Evolutionary conservation across 35 echinoderm and acorn worm genomes (phyloP), one percentile per base, ranked within the genome.

Genomic region (Strongylocentrotus purpuratus): DNA sequence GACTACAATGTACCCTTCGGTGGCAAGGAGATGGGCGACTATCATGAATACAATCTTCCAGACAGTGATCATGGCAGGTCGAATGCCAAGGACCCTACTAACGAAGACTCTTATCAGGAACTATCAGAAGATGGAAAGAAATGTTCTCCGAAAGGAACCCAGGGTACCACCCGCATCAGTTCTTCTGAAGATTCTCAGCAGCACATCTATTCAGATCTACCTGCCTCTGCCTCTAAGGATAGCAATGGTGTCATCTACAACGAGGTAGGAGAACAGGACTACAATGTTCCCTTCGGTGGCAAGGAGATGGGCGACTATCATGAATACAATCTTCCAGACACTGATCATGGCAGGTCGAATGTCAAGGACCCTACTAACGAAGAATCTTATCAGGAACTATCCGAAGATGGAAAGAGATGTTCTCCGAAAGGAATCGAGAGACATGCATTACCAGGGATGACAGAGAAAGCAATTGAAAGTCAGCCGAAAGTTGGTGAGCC

Each of bases 1-100:
- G 91, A 93, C 46, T 93, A 93, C 91, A 47, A 93, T 46, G 48
- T 58, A 18, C 17, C 48, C 14, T 93, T 93, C 41, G 91, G 91
- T 33, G 91, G 91, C 91, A 93, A 93, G 15, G 91, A 93, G 31
- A 50, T 31, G 18, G n/a, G 31, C 14, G 91, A 93, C 48, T 93
- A 93, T 46, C 91, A 93, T 32, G 48, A 58, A 32, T 93, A 93
- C 91, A 58, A 58, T 31, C 45, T 55, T 12, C 91, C 91, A 20
- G 25, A 78, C 20, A 78, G 25, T 4, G 28, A 78, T 8, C 65
- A 78, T 7, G 28, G 65, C 20, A 78, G 20, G 20, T n/a, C 22
- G 17, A 59, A 59, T 59, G 52, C 33, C 31, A 31, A 89, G 18
- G 14, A 32, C 4, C 7, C 31, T 41, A 0, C 87, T 35, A 33